These are phyloP conservation scores for Synergus umbraculus DNA, from an alignment of 2,888 invertebrate species.

Conservation along the genomic window DNA sequence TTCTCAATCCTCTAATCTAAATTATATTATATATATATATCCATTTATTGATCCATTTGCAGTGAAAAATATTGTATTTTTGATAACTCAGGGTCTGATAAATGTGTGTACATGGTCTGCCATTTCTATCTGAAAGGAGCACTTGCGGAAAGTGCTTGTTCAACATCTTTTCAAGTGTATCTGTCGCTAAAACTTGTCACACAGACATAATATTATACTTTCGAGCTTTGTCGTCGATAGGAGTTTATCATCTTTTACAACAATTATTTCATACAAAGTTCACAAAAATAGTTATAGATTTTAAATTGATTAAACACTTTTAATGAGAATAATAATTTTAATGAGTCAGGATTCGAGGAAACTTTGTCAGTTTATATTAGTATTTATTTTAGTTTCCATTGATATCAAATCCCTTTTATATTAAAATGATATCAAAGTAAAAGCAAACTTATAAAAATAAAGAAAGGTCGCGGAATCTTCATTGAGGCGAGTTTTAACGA, in stretches of 20 bases:
- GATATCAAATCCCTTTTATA: not conserved
- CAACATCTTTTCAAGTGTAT: slow-evolving; percentile 1
- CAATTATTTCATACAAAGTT: not conserved
- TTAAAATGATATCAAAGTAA: not conserved
- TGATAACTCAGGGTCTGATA: not conserved
- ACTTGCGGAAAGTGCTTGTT: not conserved
- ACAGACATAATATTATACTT: not conserved
- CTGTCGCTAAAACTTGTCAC: not conserved
- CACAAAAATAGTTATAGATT: not conserved
- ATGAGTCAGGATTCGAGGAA: not conserved
- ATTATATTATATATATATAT: not conserved
- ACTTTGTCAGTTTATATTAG: not conserved
- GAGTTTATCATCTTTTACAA: not conserved
- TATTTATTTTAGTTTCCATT: not conserved
- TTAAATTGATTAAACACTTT: slow-evolving; percentile 9
- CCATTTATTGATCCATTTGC: not conserved
- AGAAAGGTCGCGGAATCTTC: not conserved
- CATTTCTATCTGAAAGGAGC: not conserved
- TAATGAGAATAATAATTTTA: not conserved
- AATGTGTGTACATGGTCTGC: not conserved
- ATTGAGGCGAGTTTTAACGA: not conserved
- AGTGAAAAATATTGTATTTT: not conserved
- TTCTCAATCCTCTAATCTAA: slow-evolving; percentile 7
- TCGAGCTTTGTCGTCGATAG: not conserved
- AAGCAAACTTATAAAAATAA: not conserved